These are phyloP conservation scores for Dascyllus trimaculatus DNA, from an alignment of 2,113 vertebrate genomes.

Conservation along the genomic window DNA sequence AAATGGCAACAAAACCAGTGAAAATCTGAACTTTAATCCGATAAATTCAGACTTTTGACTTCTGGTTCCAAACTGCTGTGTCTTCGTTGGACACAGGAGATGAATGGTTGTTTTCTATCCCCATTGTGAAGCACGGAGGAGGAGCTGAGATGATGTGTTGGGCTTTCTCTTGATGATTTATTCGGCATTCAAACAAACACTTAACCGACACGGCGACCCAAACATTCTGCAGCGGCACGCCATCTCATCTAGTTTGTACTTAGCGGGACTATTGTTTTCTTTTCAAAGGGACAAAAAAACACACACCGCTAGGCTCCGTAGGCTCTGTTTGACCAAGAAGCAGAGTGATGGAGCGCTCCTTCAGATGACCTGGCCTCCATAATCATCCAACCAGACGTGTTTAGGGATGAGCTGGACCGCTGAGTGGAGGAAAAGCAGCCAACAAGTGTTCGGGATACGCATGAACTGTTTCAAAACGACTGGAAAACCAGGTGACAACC, in stretches of 20 bases:
- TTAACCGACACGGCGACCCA: not conserved
- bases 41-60: too few species aligned
- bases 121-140: not conserved
- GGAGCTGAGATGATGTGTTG: not conserved
- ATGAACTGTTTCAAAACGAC: not conserved
- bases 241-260: not conserved
- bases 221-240: too few species aligned
- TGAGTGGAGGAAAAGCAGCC: not conserved
- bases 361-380: not conserved
- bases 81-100: not conserved
- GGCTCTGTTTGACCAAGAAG: not conserved
- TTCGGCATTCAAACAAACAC: not conserved
- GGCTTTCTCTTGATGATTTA: not conserved
- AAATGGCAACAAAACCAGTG: not conserved
- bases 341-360: not conserved
- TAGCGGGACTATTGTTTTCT: not conserved
- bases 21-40: too few species aligned
- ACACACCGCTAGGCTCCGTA: not conserved
- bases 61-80: not conserved
- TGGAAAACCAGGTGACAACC: not conserved
- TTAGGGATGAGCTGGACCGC: not conserved
- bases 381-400: not conserved
- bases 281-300: conserved; percentile 8
- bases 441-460: not conserved
- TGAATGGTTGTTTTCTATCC: not conserved